Evolutionary conservation across 64 coral and sea anemone species (phyloP), one percentile per base, ranked within the genome.

Genomic region (Actinia tenebrosa): DNA sequence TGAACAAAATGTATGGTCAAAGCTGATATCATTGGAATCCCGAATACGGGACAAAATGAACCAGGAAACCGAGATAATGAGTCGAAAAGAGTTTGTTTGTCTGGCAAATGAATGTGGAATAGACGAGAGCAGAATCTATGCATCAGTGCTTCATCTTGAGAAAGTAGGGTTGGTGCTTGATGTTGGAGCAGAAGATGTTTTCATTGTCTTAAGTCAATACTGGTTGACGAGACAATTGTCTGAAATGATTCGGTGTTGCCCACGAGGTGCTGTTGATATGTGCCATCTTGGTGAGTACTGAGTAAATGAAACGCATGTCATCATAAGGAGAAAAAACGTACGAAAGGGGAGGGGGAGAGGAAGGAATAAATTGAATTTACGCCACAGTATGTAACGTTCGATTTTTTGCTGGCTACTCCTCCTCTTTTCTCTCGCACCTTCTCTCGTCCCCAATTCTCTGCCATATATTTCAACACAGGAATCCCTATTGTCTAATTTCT

Each of bases 91-190:
- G 10, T 86, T 91, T 59, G 78, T 79, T 60, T 66, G 84, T 42
- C 58, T 91, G 22, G 84, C 84, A 20, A 60, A 45, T 64, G 89
- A 91, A 86, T 91, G 89, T n/a, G 89, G 89, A 18, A 86, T 91
- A 18, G 52, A 42, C 3, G 84, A 91, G 26, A 3, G 9, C 22
- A 60, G 64, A 14, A 52, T 47, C 89, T 55, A 27, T 26, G 71
- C 63, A 66, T 83, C 89, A 47, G 56, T 77, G 14, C 37, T 80
- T 15, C 53, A 86, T 17, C 84, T 91, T 79, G 84, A 86, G 45
- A 25, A 53, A 10, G 78, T 46, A 43, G 89, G 89, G 22, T 9
- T 91, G 22, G 84, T 52, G 16, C 60, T 91, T 17, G 54, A 53
- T 22, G 18, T 91, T 22, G 69, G 84, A 86, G 77, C 3, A 27